Percentiles rank a stretch among this genome's conserved stretches.
Conservation (phyloP, 2,888 invertebrate genomes). For the Microdon myrmicae region DNA sequence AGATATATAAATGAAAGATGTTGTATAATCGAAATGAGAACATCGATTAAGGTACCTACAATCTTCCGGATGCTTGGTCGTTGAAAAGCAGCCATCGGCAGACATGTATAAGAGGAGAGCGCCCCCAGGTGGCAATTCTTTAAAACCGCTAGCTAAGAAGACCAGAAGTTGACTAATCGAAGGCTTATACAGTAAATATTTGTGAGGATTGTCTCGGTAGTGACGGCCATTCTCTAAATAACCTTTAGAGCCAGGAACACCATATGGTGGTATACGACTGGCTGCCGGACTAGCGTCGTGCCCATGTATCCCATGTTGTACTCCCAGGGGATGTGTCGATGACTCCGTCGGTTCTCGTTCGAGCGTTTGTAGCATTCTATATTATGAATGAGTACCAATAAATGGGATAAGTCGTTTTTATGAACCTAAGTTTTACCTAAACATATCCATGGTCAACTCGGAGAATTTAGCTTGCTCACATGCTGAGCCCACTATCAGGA, state of each 20-base stretch:
- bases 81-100: constrained; percentile 88
- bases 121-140: constrained; percentile 91
- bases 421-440: constrained; percentile 65
- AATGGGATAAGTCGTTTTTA: neutral
- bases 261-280: constrained; percentile 68
- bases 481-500: constrained; percentile 92
- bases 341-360: constrained; percentile 92
- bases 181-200: constrained; percentile 95
- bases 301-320: constrained; percentile 68
- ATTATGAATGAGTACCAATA: neutral
- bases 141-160: constrained; percentile 91
- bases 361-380: constrained; percentile 90
- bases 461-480: constrained; percentile 96
- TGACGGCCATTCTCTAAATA: constrained; percentile 79
- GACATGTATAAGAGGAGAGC: constrained; percentile 92
- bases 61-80: constrained; percentile 87
- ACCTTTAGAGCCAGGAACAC: constrained; percentile 69
- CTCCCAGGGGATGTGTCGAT: constrained; percentile 73
- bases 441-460: constrained; percentile 98
- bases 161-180: constrained; percentile 93
- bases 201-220: constrained; percentile 92
- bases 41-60: constrained; percentile 71
- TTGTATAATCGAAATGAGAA: constrained; percentile 2
- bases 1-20: constrained; percentile 56
- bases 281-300: constrained; percentile 68